These are phyloP conservation scores for Dolichallabes microphthalmus DNA, from an alignment of 2,113 vertebrate species.

Conservation along the genomic window DNA sequence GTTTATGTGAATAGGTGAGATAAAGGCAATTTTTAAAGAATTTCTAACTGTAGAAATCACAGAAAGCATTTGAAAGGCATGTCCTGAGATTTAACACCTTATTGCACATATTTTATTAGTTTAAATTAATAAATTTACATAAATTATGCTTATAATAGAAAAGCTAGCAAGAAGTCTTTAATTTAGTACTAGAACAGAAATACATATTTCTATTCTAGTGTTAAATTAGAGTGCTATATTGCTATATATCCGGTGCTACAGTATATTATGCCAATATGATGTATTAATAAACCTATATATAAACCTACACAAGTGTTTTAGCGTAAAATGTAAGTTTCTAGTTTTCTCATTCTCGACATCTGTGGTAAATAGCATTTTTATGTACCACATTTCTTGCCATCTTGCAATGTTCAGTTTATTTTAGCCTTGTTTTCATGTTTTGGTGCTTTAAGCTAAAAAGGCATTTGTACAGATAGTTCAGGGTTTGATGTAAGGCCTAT, in stretches of 20 bases:
- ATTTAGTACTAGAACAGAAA: constrained; percentile 1
- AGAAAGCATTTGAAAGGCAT: not conserved
- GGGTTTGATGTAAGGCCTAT: not conserved
- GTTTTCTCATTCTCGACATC: too few relatives aligned
- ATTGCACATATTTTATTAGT: not conserved
- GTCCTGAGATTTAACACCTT: not conserved
- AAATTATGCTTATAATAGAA: not conserved
- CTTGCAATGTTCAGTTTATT: not conserved
- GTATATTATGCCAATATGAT: too few relatives aligned
- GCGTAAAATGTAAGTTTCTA: not conserved
- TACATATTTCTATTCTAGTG: too few relatives aligned
- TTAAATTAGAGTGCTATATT: too few relatives aligned
- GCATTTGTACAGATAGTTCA: not conserved
- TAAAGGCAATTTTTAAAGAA: constrained; percentile 1
- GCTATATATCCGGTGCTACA: too few relatives aligned
- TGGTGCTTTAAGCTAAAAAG: not conserved
- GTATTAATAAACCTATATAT: not conserved
- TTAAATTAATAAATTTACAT: not conserved
- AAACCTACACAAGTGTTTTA: not conserved
- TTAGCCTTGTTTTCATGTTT: not conserved
- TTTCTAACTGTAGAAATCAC: not conserved
- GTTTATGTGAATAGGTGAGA: constrained; percentile 33
- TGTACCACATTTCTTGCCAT: not conserved
- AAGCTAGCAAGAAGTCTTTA: not conserved
- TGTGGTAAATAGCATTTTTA: not conserved